Evolutionary conservation across 2,113 vertebrate genomes (phyloP), one percentile per base, ranked within the genome.

Genomic region (Acrocephalus kingi): DNA sequence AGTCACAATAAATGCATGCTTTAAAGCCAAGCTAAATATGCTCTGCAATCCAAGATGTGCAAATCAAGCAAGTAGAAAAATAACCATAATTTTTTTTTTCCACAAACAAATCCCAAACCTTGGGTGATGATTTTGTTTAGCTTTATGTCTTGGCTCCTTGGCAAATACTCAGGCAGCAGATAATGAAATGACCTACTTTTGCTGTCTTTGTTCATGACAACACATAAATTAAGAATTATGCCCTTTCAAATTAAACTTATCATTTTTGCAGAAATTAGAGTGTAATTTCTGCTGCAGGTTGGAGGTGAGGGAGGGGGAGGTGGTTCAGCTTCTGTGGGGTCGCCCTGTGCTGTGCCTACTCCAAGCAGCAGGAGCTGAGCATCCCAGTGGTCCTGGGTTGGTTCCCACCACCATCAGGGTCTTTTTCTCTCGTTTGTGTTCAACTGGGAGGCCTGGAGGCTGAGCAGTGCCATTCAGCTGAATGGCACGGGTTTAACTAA

Each of bases 171-270:
- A 58, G 61, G 92, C 90, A 89, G 96, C 73, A 94, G 93, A 93
- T 96, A 96, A 94, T 87, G 90, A 75, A 96, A 72, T 96, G 94
- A 95, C 96, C 96, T 96, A 94, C 94, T 97, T 96, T 46, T 76
- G 61, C 93, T 75, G 76, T 72, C 96, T 95, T 96, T 90, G 88
- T 56, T 95, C 93, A 88, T 87, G 94, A 94, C 94, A 94, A 89
- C 83, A 96, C 88, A 96, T 94, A 96, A 90, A 97, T 97, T 95
- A 96, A 94, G 93, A 94, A 96, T 96, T 93, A 93, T 82, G 96
- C 49, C 92, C 83, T 93, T 96, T 95, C 73, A 61, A 97, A 95
- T 96, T 90, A 96, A 92, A 96, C 73, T 82, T 89, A 56, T 4
- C 6, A 0, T 51, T 95, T 95, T 72, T 54, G 85, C 28, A 51